Evolutionary conservation across 2,113 vertebrate genomes (phyloP).

Genomic region (Serilophus lunatus): DNA sequence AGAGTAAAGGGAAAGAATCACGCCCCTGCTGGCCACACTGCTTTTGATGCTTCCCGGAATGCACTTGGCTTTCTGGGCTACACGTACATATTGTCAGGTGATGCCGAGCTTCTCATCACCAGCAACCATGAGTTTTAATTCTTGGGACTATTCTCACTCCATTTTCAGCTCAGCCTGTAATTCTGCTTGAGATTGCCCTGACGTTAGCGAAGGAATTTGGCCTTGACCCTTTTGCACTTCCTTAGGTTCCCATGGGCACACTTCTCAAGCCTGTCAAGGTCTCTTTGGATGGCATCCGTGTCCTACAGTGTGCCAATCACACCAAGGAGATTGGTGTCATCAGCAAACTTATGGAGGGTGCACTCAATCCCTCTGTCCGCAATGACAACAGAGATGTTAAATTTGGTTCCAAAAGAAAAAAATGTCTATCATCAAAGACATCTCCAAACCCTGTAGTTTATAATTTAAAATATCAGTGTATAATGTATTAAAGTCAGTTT

Average conservation of each 20-base stretch:
- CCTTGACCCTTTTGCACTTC: not conserved
- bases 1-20: not conserved
- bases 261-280: not conserved
- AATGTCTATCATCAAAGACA: not conserved
- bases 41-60: not conserved
- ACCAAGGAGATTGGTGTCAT: not conserved
- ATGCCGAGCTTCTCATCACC: accelerated
- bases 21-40: too few relatives aligned
- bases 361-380: not conserved
- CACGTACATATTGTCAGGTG: accelerated
- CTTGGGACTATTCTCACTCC: not conserved
- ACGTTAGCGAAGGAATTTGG: not conserved
- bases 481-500: not conserved
- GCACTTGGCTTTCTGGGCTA: not conserved
- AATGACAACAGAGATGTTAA: not conserved
- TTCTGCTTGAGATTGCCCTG: not conserved
- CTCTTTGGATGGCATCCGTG: not conserved
- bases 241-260: not conserved
- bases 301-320: accelerated
- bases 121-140: not conserved
- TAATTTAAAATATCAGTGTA: conserved; percentile 48
- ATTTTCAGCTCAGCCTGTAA: not conserved
- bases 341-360: accelerated
- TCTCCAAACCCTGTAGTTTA: not conserved
- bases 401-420: not conserved